These are phyloP conservation scores for Lasius fuliginosus DNA, from an alignment of 2,888 invertebrate species.

Conservation along the genomic window DNA sequence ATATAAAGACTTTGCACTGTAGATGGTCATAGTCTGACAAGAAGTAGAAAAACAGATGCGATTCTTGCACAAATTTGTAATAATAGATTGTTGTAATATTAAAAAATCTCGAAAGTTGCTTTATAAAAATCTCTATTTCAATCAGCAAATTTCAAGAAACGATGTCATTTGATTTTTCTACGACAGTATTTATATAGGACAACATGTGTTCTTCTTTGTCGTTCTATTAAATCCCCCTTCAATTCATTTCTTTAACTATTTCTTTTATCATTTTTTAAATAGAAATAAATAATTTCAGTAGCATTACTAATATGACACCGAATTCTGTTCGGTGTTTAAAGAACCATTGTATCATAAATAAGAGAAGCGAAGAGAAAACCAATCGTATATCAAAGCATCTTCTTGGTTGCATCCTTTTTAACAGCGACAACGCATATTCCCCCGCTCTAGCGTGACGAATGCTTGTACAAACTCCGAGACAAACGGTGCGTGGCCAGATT, in stretches of 20 bases:
- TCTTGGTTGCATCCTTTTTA: constrained; percentile 45
- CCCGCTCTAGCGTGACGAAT: constrained; percentile 77
- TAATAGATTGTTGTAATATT: neutral
- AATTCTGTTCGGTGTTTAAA: constrained; percentile 38
- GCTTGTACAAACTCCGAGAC: constrained; percentile 73
- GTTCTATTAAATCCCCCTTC: neutral
- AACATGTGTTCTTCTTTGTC: constrained; percentile 24
- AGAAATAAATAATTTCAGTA: constrained; percentile 8
- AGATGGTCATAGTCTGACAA: neutral
- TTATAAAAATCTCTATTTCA: constrained; percentile 58
- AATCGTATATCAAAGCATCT: constrained; percentile 43
- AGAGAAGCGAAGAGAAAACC: neutral
- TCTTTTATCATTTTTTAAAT: constrained; percentile 24
- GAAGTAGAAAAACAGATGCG: neutral
- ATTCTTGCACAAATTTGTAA: constrained; percentile 8
- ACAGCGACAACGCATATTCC: constrained; percentile 11
- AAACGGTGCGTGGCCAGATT: constrained; percentile 75
- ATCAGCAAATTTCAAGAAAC: constrained; percentile 59
- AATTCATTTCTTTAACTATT: constrained; percentile 41
- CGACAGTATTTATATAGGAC: constrained; percentile 66
- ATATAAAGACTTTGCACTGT: neutral
- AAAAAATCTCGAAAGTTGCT: constrained; percentile 38
- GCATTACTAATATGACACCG: neutral
- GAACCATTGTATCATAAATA: constrained; percentile 51
- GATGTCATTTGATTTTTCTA: constrained; percentile 42